Evolutionary conservation across 2,888 invertebrate species (phyloP), one percentile per base, ranked within the genome.

Genomic region (Ceraclea dissimilis): DNA sequence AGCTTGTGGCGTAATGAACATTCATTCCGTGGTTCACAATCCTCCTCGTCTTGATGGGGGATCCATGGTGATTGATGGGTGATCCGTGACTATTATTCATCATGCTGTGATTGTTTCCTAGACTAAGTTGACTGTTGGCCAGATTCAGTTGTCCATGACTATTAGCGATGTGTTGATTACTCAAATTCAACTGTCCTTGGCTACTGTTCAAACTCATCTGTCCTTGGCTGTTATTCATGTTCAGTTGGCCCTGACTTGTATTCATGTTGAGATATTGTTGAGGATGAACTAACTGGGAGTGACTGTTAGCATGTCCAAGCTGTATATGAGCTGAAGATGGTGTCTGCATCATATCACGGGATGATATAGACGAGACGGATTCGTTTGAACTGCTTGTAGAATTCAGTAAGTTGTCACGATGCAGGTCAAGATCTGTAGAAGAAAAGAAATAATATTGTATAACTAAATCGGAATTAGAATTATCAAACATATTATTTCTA

Each of bases 321-420:
- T 59, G 55, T 18, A 39, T 33, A 33, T 44, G 43, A 52, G 60
- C 17, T 54, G 56, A 21, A 57, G 61, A 67, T 68, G 54, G 43
- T 69, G 72, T 48, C 69, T 79, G 64, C 20, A 53, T 44, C 46
- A 57, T 16, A 66, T 82, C 75, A 68, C 82, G 76, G 64, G 74
- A 74, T 26, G 84, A 84, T 64, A 78, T 75, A 57, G 86, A 86
- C 62, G 86, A 86, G 49, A 91, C 85, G 1, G 92, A 92, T 75
- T 93, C 92, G 65, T 86, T 88, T 18, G 91, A 90, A 75, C 91
- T 91, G 71, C 90, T 88, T 17, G 86, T 87, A 59, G 79, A 80
- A 62, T 67, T 64, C 51, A 63, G 50, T 19, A 60, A 49, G 10
- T 49, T 52, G 26, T 63, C 63, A 1, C 63, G 52, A 51, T 63